phyloP scores from a whole-genome alignment of 2,113 vertebrate species.

The Nipponia nippon region DNA sequence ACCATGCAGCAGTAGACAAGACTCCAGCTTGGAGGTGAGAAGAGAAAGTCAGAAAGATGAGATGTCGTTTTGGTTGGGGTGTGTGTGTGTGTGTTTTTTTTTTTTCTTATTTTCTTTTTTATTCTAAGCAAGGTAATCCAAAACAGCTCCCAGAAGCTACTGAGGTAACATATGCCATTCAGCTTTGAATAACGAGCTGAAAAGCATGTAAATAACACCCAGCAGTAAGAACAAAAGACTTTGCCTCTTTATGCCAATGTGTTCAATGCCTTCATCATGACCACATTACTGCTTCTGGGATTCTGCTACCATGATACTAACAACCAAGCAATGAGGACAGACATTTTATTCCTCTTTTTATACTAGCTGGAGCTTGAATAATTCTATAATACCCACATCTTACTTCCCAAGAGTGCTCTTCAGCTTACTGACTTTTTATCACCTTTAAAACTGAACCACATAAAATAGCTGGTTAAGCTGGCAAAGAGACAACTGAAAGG shows the following conservation, averaged over 20 bases:
- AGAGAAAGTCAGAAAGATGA: background rate
- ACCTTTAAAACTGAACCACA: slow-evolving; percentile 29
- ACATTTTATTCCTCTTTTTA: slow-evolving; percentile 1
- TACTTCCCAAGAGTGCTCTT: slow-evolving; percentile 17
- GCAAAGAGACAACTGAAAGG: slow-evolving; percentile 13
- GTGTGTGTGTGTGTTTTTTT: too few relatives aligned
- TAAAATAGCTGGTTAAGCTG: slow-evolving; percentile 10
- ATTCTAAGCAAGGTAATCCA: background rate
- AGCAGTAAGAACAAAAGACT: background rate
- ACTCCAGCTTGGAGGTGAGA: background rate
- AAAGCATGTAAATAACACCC: background rate
- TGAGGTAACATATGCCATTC: background rate
- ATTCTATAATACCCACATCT: slow-evolving; percentile 10
- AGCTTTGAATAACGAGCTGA: background rate
- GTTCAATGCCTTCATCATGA: background rate
- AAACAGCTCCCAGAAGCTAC: background rate
- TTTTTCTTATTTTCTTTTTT: background rate
- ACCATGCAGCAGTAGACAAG: background rate
- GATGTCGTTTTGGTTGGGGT: background rate
- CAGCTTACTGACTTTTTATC: slow-evolving; percentile 44
- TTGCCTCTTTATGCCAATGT: background rate
- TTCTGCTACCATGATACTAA: background rate
- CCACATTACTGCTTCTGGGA: background rate
- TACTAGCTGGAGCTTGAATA: slow-evolving; percentile 19
- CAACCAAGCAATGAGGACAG: background rate